Evolutionary conservation across 2,888 invertebrate species (phyloP).

Genomic region (Phorcus lineatus): DNA sequence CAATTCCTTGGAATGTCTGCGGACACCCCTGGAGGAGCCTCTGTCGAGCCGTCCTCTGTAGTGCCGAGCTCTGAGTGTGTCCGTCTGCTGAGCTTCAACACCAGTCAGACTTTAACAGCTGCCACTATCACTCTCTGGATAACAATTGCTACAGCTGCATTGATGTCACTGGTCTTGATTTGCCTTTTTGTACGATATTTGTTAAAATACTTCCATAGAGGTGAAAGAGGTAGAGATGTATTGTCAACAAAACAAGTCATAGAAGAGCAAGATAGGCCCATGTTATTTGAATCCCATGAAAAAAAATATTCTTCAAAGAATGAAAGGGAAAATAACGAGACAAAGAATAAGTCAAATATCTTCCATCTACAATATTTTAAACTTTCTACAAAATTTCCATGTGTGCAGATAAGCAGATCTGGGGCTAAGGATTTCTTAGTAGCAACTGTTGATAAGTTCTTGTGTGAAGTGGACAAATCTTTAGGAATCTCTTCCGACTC

Average conservation of each 20-base stretch:
- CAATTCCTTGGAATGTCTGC: no score
- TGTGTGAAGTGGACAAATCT: constrained; percentile 55
- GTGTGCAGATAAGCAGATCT: background rate
- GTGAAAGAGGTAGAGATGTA: background rate
- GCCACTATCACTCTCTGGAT: background rate
- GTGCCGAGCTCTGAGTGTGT: background rate
- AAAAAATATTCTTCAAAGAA: background rate
- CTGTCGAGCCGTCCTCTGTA: no score
- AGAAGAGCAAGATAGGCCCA: background rate
- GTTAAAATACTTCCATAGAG: background rate
- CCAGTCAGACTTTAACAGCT: background rate
- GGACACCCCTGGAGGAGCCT: no score
- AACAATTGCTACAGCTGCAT: background rate
- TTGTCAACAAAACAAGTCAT: background rate
- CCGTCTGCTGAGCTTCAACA: background rate
- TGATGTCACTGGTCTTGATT: background rate
- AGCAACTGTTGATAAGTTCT: constrained; percentile 49
- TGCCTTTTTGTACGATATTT: background rate
- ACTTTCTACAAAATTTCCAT: no score
- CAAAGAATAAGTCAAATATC: background rate
- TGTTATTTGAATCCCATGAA: background rate
- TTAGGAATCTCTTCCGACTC: constrained; percentile 31
- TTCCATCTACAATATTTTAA: background rate
- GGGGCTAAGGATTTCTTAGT: constrained; percentile 44
- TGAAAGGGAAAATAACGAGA: background rate